Evolutionary conservation across 2,888 invertebrate genomes (phyloP).

Genomic region (Yponomeuta cagnagella): DNA sequence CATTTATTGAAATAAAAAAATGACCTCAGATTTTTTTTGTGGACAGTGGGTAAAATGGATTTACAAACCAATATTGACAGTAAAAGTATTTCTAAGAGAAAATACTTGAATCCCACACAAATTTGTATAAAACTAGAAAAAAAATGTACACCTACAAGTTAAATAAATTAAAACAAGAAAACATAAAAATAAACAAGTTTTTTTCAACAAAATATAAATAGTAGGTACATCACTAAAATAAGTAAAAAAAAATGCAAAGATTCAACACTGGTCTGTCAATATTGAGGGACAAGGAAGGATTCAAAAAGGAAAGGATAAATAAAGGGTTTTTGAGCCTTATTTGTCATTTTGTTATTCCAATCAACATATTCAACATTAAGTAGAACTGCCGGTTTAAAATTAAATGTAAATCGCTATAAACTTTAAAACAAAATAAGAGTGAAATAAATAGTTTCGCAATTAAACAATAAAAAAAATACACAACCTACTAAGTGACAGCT

Average conservation of each 20-base stretch:
- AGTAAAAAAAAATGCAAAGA: slow-evolving; percentile 39
- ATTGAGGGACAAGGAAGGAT: slow-evolving; percentile 49
- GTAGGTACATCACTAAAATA: slow-evolving; percentile 54
- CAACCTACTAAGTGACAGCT: slow-evolving; percentile 37
- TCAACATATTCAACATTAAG: slow-evolving; percentile 57
- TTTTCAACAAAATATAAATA: slow-evolving; percentile 69
- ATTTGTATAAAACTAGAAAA: slow-evolving; percentile 21
- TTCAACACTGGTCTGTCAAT: slow-evolving; percentile 77
- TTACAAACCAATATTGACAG: slow-evolving; percentile 72
- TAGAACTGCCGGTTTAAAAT: slow-evolving; percentile 64
- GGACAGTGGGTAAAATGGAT: slow-evolving; percentile 60
- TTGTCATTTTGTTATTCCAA: slow-evolving; percentile 72
- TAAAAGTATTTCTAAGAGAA: slow-evolving; percentile 53
- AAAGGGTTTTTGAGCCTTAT: slow-evolving; percentile 19
- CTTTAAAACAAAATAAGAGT: slow-evolving; percentile 55
- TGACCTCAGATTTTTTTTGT: slow-evolving; percentile 59
- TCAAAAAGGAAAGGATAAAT: slow-evolving; percentile 16
- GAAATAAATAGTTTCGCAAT: slow-evolving; percentile 46
- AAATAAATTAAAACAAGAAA: slow-evolving; percentile 70
- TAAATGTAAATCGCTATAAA: slow-evolving; percentile 52
- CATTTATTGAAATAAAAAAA: slow-evolving; percentile 75
- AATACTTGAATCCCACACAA: slow-evolving; percentile 33
- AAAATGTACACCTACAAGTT: slow-evolving; percentile 25
- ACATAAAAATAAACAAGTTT: slow-evolving; percentile 70
- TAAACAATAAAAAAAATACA: slow-evolving; percentile 41